Conservation (phyloP, 2,888 invertebrate genomes). For the Exephanes ischioxanthus region DNA sequence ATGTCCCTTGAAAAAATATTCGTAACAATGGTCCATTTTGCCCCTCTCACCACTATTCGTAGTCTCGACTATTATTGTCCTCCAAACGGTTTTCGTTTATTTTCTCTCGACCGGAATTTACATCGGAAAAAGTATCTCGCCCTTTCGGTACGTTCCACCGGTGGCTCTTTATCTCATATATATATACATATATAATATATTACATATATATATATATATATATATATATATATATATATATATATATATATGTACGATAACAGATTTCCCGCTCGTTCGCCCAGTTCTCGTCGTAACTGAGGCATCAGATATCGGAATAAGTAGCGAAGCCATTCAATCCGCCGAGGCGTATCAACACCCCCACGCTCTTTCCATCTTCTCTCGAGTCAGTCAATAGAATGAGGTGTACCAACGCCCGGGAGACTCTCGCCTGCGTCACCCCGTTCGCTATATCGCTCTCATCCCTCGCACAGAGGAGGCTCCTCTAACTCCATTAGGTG, state of each 20-base stretch:
- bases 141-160: neutral
- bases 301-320: conserved; percentile 63
- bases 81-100: neutral
- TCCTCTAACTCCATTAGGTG: conserved; percentile 45
- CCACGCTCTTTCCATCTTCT: conserved; percentile 18
- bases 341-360: conserved; percentile 47
- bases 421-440: conserved; percentile 24
- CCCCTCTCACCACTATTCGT: neutral
- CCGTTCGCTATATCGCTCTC: conserved; percentile 1
- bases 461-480: neutral
- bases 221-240: neutral
- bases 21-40: too few species aligned
- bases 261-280: neutral
- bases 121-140: conserved; percentile 35
- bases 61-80: neutral
- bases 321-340: conserved; percentile 59
- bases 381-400: conserved; percentile 45
- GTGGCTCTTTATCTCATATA: neutral
- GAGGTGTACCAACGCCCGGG: conserved; percentile 41
- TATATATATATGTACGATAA: neutral
- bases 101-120: conserved; percentile 1
- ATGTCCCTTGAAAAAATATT: too few species aligned
- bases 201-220: too few species aligned
- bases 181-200: too few species aligned
- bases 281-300: neutral